Base-by-base conservation (phyloP, 2,797 vertebrate species). In the Ctenopoma multispine region DNA sequence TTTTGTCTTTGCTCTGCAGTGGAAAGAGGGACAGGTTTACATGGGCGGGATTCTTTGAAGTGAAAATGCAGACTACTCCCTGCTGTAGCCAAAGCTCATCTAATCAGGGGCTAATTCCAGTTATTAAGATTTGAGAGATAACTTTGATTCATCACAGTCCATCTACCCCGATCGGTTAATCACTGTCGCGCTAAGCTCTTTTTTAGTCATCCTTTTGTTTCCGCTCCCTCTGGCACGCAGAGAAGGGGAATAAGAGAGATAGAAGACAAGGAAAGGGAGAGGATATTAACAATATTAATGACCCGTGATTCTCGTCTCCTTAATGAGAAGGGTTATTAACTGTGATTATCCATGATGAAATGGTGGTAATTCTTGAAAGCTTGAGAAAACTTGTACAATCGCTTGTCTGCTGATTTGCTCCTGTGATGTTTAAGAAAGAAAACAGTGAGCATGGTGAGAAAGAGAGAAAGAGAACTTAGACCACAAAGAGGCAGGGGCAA, bases 211-310 rank as follows among this genome's bases (percentile, higher is more conserved):
- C 86, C 77, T 82, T 90, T 90, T 90, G 88, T 91, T 89, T 90
- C 84, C 75, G 76, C 82, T 87, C 86, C 90, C 87, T 83, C 86
- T 79, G 84, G 88, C 87, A 49, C 55, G 51, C 79, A 71, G 78
- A 83, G 85, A 69, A 60, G 51, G 81, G 77, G 82, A 75, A 69
- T 64, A 58, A 66, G 83, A 80, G 79, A 64, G 83, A 79, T 50
- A 59, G 81, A 84, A 67, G 79, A 82, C 85, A 79, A 77, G 77
- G 82, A 82, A 54, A 74, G 74, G 80, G 84, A 88, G 86, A 83
- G 85, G 84, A 91, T 94, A 94, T 94, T 92, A 94, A 90, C 89
- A 86, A 91, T 89, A 89, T 93, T 94, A 94, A 94, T 87, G 88
- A 93, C 89, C 89, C 85, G 23, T 89, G 89, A 77, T 88, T 81